Conservation (phyloP, 2,888 invertebrate species). For the Drosophila longiperda region DNA sequence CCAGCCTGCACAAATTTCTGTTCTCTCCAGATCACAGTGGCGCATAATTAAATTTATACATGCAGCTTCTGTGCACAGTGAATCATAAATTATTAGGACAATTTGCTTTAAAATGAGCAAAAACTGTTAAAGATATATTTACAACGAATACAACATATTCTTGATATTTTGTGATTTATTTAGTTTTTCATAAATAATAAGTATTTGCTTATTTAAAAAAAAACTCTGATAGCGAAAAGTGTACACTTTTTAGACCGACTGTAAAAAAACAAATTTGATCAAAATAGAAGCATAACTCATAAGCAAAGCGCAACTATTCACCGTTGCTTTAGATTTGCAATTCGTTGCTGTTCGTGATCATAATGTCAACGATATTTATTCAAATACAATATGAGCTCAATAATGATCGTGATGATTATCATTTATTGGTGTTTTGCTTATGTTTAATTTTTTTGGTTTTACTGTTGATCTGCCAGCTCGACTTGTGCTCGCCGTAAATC, state of each 20-base stretch:
- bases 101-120: background rate
- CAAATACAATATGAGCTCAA: background rate
- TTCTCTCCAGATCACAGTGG: background rate
- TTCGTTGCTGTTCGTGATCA: constrained; percentile 41
- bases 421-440: constrained; percentile 18
- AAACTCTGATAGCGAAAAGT: background rate
- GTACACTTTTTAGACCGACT: background rate
- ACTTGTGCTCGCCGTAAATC: constrained; percentile 58
- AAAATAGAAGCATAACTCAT: background rate
- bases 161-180: background rate
- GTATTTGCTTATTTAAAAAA: background rate
- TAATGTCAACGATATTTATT: constrained; percentile 30
- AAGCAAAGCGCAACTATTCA: background rate
- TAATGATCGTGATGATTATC: constrained; percentile 8
- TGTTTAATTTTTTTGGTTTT: constrained; percentile 36
- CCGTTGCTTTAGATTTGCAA: constrained; percentile 11
- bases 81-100: background rate
- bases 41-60: constrained; percentile 1
- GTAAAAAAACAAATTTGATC: background rate
- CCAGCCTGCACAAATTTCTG: background rate
- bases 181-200: background rate
- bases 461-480: constrained; percentile 29
- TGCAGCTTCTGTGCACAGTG: background rate
- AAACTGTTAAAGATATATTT: background rate
- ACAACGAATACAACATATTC: background rate